A percentile compares a stretch with the other conserved stretches of the same genome.
These are phyloP conservation scores for Brachypteracias leptosomus DNA, from an alignment of 2,113 vertebrate genomes.

Conservation along the genomic window DNA sequence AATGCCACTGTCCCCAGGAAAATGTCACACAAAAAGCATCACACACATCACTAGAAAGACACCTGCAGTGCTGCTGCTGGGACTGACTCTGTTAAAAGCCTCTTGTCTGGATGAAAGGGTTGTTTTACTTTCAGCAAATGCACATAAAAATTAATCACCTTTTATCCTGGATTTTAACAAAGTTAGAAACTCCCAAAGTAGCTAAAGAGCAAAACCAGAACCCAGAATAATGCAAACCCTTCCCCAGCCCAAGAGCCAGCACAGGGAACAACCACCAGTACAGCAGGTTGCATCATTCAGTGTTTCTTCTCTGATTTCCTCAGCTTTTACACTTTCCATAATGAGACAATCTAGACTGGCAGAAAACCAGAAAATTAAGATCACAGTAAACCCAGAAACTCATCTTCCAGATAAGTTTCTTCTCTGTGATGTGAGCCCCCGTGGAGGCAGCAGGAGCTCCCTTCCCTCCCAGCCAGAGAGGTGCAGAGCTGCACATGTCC, in stretches of 20 bases:
- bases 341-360: not conserved
- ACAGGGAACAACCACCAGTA: not conserved
- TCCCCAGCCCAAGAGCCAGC: not conserved
- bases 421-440: not conserved
- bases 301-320: not conserved
- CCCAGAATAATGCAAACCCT: not conserved
- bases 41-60: not conserved
- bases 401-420: not conserved
- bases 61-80: not conserved
- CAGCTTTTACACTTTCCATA: not conserved
- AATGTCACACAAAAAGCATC: not conserved
- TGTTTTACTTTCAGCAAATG: not conserved
- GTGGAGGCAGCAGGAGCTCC: not conserved
- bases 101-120: not conserved
- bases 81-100: not conserved
- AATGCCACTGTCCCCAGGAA: not conserved
- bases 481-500: not conserved
- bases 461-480: accelerated
- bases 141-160: not conserved
- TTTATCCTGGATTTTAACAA: not conserved
- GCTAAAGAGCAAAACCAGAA: not conserved
- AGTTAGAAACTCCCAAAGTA: not conserved
- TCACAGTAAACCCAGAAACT: not conserved
- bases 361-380: not conserved
- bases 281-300: not conserved